Conservation (phyloP, 2,888 invertebrate genomes). For the Charanyca ferruginea region DNA sequence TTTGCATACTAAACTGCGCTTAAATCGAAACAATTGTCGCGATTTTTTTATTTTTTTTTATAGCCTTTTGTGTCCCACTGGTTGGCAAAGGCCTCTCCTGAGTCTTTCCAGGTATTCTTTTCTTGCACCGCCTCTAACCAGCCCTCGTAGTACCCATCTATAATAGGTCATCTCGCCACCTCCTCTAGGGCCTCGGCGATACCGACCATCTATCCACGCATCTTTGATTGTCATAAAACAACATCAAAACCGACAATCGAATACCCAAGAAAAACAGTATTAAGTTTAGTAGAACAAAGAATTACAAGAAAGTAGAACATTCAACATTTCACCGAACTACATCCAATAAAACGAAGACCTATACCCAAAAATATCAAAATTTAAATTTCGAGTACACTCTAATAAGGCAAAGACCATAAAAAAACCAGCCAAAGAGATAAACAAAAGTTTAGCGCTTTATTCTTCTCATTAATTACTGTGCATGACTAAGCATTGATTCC, state of each 20-base stretch:
- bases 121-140: too few species aligned
- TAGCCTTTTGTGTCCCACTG: too few species aligned
- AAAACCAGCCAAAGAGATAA: neutral
- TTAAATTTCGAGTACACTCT: neutral
- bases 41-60: too few species aligned
- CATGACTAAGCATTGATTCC: slow-evolving; percentile 70
- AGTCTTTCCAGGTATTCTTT: too few species aligned
- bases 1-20: neutral
- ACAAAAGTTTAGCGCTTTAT: slow-evolving; percentile 50
- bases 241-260: neutral
- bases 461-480: slow-evolving; percentile 60
- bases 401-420: slow-evolving; percentile 1
- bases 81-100: too few species aligned
- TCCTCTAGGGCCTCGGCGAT: too few species aligned
- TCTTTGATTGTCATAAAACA: neutral
- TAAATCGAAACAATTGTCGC: too few species aligned
- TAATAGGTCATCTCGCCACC: too few species aligned
- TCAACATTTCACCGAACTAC: neutral
- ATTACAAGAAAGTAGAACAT: slow-evolving; percentile 20
- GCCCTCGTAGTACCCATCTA: too few species aligned
- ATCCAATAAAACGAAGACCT: slow-evolving; percentile 1
- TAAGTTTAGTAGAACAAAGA: slow-evolving; percentile 15
- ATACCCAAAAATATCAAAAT: neutral
- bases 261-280: neutral
- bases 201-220: too few species aligned